Conservation (phyloP, 2,888 invertebrate species). For the Ctena decussata region DNA sequence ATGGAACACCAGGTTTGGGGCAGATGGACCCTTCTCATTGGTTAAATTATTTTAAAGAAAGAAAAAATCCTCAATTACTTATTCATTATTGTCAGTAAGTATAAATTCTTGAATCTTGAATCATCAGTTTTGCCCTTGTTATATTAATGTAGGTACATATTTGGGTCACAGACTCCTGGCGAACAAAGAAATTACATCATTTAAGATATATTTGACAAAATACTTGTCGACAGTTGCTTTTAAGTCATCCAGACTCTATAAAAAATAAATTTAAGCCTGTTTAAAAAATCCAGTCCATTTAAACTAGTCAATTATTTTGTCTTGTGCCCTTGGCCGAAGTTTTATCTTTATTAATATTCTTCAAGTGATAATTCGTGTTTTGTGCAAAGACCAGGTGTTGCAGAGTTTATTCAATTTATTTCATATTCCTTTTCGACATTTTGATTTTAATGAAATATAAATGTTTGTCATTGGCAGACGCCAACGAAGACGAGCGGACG, state of each 20-base stretch:
- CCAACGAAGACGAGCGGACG: too few relatives aligned
- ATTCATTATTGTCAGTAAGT: conserved; percentile 14
- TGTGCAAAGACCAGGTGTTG: too few relatives aligned
- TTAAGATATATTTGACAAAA: neutral
- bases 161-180: neutral
- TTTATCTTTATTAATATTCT: too few relatives aligned
- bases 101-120: conserved; percentile 15
- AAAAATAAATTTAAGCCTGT: neutral
- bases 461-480: too few relatives aligned
- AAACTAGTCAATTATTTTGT: too few relatives aligned
- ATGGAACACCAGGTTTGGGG: neutral
- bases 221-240: neutral
- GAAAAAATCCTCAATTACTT: conserved; percentile 1
- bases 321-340: too few relatives aligned
- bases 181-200: conserved; percentile 13
- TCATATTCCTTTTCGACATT: too few relatives aligned
- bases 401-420: too few relatives aligned
- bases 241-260: neutral
- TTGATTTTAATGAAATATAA: too few relatives aligned
- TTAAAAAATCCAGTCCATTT: neutral
- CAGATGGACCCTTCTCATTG: neutral
- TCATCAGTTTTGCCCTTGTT: neutral
- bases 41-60: conserved; percentile 2
- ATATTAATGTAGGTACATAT: conserved; percentile 7
- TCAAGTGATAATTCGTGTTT: too few relatives aligned